Evolutionary conservation across 2,113 vertebrate species (phyloP).

Genomic region (Pangasianodon hypophthalmus): DNA sequence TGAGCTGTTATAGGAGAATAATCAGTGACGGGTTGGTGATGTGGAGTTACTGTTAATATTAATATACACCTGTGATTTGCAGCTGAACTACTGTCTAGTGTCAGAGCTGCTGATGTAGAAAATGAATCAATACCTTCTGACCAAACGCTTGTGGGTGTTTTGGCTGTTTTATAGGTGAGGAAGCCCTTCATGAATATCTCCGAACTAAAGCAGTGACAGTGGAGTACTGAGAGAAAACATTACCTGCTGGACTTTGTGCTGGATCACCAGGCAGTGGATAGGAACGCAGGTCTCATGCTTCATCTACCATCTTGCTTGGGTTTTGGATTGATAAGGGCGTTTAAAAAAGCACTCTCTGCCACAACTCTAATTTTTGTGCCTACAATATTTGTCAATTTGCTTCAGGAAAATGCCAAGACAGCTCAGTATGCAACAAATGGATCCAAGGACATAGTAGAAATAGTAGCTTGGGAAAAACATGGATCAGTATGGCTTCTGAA

Average conservation of each 20-base stretch:
- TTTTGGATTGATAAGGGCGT: conserved; percentile 33
- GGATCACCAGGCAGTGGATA: background rate
- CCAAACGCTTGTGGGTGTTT: background rate
- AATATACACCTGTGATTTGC: background rate
- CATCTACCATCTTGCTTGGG: conserved; percentile 20
- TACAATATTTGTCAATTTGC: conserved; percentile 50
- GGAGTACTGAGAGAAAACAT: conserved; percentile 78
- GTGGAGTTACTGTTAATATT: background rate
- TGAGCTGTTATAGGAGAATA: background rate
- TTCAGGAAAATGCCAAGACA: conserved; percentile 20
- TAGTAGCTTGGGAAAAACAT: background rate
- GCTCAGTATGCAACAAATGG: conserved; percentile 3
- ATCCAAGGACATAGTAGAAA: background rate
- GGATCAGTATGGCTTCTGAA: background rate
- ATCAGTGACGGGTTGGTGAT: background rate
- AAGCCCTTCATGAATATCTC: conserved; percentile 93
- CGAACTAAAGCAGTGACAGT: conserved; percentile 95
- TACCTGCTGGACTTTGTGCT: conserved; percentile 38
- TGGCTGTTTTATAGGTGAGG: conserved; percentile 79
- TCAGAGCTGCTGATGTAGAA: background rate
- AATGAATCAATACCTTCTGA: background rate
- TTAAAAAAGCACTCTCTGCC: conserved; percentile 31
- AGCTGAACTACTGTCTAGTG: no score
- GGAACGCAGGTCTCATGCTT: conserved; percentile 10
- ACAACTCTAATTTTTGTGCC: conserved; percentile 53